Conservation (phyloP, 2,797 vertebrate species). For the Cyprinella venusta region DNA sequence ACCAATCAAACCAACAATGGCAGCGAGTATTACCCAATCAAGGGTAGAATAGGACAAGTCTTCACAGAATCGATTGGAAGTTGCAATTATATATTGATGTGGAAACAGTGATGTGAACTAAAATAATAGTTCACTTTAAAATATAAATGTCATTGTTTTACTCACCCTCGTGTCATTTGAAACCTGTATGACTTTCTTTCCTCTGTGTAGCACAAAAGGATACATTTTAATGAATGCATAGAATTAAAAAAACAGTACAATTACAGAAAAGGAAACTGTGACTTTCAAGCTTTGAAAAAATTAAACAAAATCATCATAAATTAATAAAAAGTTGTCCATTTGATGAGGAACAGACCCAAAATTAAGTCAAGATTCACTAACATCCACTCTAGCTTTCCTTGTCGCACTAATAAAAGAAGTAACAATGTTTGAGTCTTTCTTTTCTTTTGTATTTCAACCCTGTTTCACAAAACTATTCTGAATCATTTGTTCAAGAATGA, state of each 20-base stretch:
- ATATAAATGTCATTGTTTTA: not conserved
- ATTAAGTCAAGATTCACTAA: not conserved
- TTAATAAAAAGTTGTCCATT: not conserved
- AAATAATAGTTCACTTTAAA: not conserved
- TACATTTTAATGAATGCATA: not conserved
- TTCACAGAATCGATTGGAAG: not conserved
- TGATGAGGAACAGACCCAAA: not conserved
- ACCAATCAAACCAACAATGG: too few relatives aligned
- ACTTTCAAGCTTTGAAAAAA: not conserved
- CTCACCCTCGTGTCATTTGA: not conserved
- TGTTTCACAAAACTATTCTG: not conserved
- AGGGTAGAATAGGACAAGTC: too few relatives aligned
- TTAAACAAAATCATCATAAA: not conserved
- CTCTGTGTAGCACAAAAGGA: not conserved
- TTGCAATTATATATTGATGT: conserved; percentile 25
- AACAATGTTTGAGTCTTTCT: not conserved
- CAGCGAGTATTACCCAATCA: too few relatives aligned
- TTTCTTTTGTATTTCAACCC: not conserved
- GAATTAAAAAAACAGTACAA: not conserved
- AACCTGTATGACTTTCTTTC: not conserved
- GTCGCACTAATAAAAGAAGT: not conserved
- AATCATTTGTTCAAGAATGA: conserved; percentile 3
- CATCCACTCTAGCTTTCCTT: not conserved
- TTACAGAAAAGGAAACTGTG: not conserved
- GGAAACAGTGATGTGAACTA: conserved; percentile 12